Evolutionary conservation across 2,888 invertebrate species (phyloP), one percentile per base, ranked within the genome.

Genomic region (Lycophotia porphyrea): DNA sequence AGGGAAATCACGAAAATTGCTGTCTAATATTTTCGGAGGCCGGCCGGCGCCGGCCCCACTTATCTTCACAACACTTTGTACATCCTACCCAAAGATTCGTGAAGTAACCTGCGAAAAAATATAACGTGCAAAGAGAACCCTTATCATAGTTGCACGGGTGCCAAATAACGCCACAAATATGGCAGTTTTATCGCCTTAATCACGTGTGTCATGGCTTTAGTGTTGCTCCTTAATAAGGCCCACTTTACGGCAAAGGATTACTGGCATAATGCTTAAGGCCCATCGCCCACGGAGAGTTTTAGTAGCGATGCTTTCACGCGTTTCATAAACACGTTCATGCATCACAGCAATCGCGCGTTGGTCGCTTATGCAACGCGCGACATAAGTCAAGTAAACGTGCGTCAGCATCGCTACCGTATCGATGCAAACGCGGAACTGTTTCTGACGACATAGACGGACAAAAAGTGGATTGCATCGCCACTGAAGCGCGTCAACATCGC

Each of bases 241-340:
- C 88, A 85, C 77, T 91, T 87, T 89, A 91, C 85, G 88, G 74
- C 72, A 69, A 64, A 65, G 87, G 91, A 89, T 90, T 84, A 88
- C 78, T 76, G 78, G 81, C 85, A 88, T 87, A 84, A 88, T 85
- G 73, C 80, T 71, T 78, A 81, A 71, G 67, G 71, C n/a, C 18
- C 39, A 8, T 63, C 39, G n/a, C 8, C n/a, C 63, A 63, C 0
- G 3, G 39, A 8, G 42, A 5, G 4, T 63, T 2, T 18, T 39
- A 27, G 18, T 18, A 39, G n/a, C 24, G 24, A 52, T n/a, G n/a
- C 9, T 47, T 47, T 47, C 8, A 47, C 8, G 47, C 47, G 47
- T 21, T 47, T 47, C 47, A 47, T 47, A 21, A 61, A 61, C 36
- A 36, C 5, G 24, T 11, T 34, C 34, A 24, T 61, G 13, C 36